phyloP scores from a whole-genome alignment of 2,113 vertebrate genomes.

The Dicaeum eximium region DNA sequence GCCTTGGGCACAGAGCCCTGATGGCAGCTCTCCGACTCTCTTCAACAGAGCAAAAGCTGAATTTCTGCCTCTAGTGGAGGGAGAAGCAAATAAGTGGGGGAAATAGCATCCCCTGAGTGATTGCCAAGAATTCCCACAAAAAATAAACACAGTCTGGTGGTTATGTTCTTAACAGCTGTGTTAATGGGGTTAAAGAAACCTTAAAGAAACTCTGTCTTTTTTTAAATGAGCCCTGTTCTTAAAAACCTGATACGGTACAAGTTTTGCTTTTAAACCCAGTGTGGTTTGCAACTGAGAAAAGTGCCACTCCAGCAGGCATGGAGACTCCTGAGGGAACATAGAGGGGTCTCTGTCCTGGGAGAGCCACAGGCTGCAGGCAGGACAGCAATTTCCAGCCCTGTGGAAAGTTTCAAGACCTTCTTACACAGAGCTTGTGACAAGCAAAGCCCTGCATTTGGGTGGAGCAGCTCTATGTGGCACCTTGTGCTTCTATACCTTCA shows the following conservation, averaged over 20 bases:
- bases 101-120: slow-evolving; percentile 53
- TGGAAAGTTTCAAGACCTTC: neutral
- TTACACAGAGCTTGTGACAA: neutral
- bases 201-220: slow-evolving; percentile 60
- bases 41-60: neutral
- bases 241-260: neutral
- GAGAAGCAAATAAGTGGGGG: slow-evolving; percentile 25
- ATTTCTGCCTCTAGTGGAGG: slow-evolving; percentile 42
- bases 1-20: neutral
- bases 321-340: accelerated
- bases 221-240: slow-evolving; percentile 21
- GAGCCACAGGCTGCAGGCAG: neutral
- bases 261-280: neutral
- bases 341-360: neutral
- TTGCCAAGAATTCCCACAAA: slow-evolving; percentile 57
- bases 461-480: accelerated
- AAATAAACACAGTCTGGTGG: slow-evolving; percentile 64
- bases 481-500: neutral
- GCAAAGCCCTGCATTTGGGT: neutral
- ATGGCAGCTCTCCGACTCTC: neutral
- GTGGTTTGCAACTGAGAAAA: neutral
- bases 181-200: slow-evolving; percentile 64
- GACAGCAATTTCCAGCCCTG: accelerated
- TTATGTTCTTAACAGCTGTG: slow-evolving; percentile 64
- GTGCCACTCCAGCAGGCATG: neutral